These are phyloP conservation scores for Atrina japonica DNA, from an alignment of 2,888 invertebrate species.

Conservation along the genomic window DNA sequence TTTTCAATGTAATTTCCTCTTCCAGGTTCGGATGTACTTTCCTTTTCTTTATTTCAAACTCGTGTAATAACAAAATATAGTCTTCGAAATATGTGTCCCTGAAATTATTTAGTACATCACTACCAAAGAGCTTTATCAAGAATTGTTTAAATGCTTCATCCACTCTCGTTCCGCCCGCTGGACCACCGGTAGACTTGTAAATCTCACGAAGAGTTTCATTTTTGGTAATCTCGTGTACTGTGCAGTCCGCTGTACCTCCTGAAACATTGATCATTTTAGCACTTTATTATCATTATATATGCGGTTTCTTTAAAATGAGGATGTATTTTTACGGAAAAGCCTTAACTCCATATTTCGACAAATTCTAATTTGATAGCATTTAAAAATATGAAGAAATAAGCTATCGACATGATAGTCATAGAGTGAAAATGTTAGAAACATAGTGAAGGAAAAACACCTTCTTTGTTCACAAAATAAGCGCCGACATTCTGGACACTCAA, in stretches of 20 bases:
- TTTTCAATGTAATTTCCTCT: slow-evolving; percentile 17
- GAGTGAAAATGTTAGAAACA: too few species aligned
- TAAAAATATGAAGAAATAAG: too few species aligned
- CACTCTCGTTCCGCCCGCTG: slow-evolving; percentile 36
- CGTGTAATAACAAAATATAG: slow-evolving; percentile 29
- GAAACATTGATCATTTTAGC: too few species aligned
- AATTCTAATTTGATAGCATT: too few species aligned
- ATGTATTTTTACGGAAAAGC: too few species aligned
- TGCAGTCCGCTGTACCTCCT: slow-evolving; percentile 42
- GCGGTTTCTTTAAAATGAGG: too few species aligned
- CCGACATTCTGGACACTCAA: too few species aligned
- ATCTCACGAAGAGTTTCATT: slow-evolving; percentile 32
- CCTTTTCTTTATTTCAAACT: slow-evolving; percentile 40
- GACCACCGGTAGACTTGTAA: slow-evolving; percentile 32
- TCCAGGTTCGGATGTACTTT: background rate
- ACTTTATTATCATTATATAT: too few species aligned
- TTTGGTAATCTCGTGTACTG: slow-evolving; percentile 33
- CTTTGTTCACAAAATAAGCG: too few species aligned
- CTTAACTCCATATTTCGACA: too few species aligned
- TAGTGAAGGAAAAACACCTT: too few species aligned
- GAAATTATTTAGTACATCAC: slow-evolving; percentile 13
- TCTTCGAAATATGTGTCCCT: slow-evolving; percentile 16
- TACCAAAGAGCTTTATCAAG: slow-evolving; percentile 25
- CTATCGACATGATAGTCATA: too few species aligned
- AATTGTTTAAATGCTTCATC: slow-evolving; percentile 27